A percentile compares a stretch with the other conserved stretches of the same genome.
phyloP scores from a whole-genome alignment of 2,113 vertebrate genomes.

The Dissostichus mawsoni region DNA sequence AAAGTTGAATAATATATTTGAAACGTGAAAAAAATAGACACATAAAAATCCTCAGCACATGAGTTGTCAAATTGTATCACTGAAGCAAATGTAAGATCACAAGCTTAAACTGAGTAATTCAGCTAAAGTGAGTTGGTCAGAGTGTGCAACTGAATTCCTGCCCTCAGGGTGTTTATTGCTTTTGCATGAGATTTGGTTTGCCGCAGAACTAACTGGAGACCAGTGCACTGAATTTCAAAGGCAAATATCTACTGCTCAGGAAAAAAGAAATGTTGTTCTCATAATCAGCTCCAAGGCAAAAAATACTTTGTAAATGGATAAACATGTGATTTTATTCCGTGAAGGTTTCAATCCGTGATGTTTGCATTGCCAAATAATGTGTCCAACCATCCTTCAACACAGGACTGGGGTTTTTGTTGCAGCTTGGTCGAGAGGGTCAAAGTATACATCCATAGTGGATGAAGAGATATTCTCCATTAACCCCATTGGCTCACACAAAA shows the following conservation, averaged over 20 bases:
- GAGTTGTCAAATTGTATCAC: constrained; percentile 16
- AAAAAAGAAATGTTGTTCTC: neutral
- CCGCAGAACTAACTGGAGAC: constrained; percentile 47
- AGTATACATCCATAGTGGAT: constrained; percentile 33
- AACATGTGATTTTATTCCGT: neutral
- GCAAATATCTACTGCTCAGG: constrained; percentile 42
- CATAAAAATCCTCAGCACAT: neutral
- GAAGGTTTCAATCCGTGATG: neutral
- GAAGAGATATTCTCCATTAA: constrained; percentile 34
- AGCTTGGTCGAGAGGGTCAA: constrained; percentile 28
- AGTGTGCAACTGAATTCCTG: constrained; percentile 27
- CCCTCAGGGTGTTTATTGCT: constrained; percentile 64
- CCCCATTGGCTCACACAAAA: constrained; percentile 8
- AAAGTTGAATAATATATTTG: too few relatives aligned
- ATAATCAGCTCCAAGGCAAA: constrained; percentile 2
- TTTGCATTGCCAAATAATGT: neutral
- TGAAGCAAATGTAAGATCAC: constrained; percentile 18
- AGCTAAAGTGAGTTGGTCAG: constrained; percentile 1
- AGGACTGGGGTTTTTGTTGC: neutral
- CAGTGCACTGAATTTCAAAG: constrained; percentile 56
- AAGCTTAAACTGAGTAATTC: neutral
- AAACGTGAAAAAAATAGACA: neutral
- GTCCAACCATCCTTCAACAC: neutral
- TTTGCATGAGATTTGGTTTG: constrained; percentile 44
- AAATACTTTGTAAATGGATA: neutral